Evolutionary conservation across 1,140 invertebrate species (phyloP), one percentile per base, ranked within the genome.

Genomic region (Magallana ariakensis): DNA sequence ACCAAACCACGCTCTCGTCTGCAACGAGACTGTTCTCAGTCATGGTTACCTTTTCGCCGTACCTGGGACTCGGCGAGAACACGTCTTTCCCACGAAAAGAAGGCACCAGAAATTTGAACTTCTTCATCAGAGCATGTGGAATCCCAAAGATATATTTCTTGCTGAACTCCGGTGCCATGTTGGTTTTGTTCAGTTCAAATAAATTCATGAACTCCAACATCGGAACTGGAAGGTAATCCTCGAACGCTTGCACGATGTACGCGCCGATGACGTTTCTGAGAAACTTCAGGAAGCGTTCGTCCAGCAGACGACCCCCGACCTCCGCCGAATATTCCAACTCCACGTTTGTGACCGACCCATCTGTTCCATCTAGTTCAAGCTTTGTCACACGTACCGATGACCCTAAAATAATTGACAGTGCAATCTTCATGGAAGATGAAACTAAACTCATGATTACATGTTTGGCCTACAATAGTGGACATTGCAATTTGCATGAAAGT

Each of bases 181-280:
- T 75, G 66, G 66, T 26, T 22, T 75, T 75, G 22, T 26, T 75
- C 7, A 75, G 22, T 75, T 75, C 66, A 75, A 75, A 75, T 75
- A 75, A 75, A 26, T 26, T 75, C 66, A 75, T 75, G 10, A 75
- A 75, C 26, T 75, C 66, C 10, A 8, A 26, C 66, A 75, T 75
- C 22, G 22, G 66, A 26, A 75, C 22, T 11, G 66, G 66, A 11
- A 75, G 22, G 15, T 33, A 75, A 22, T 75, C 66, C 66, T 75
- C 66, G 11, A 75, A 75, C 0, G 66, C 66, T 22, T 75, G 66
- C 1, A 75, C 33, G 0, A 75, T 26, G 9, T 75, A 13, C 19
- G 66, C 22, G 1, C 66, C 66, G 15, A 75, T 19, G 22, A 75
- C 66, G 33, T 75, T 75, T 75, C 66, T 33, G 22, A 75, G 22